Evolutionary conservation across 2,113 vertebrate species (phyloP).

Genomic region (Leiothrix lutea): DNA sequence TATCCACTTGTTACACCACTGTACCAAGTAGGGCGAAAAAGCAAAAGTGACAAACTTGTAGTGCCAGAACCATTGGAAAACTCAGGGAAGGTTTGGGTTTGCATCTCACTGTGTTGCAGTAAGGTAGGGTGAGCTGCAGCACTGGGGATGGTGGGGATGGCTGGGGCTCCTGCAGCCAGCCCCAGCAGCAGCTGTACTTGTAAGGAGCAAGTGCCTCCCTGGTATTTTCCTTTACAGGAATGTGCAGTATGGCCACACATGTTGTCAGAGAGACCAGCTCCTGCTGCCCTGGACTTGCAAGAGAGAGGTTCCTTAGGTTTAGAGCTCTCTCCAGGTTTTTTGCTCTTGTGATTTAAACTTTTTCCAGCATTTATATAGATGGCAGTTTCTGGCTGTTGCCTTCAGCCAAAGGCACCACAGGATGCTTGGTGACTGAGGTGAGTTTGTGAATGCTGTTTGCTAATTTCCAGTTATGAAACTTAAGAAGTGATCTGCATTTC

Average conservation of each 20-base stretch:
- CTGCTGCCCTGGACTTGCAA: not conserved
- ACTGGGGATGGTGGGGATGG: rapidly evolving
- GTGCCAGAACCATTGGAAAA: not conserved
- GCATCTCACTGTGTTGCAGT: rapidly evolving
- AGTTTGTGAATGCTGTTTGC: not conserved
- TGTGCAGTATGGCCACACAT: rapidly evolving
- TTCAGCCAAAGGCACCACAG: not conserved
- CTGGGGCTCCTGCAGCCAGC: not conserved
- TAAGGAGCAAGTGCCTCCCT: not conserved
- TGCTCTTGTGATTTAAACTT: not conserved
- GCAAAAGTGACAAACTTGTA: rapidly evolving
- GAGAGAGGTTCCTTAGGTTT: not conserved
- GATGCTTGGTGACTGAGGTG: not conserved
- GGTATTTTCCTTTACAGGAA: not conserved
- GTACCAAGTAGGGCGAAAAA: not conserved
- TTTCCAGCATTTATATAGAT: not conserved
- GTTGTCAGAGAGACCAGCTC: not conserved
- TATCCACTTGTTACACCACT: not conserved
- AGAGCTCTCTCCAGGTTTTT: not conserved
- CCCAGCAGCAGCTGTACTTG: not conserved
- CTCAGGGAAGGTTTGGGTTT: not conserved
- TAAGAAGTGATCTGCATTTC: not conserved
- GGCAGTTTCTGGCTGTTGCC: not conserved
- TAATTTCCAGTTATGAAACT: not conserved
- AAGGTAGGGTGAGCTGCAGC: not conserved